Conservation (phyloP, 2,888 invertebrate genomes). For the Zygogramma bicolorata region DNA sequence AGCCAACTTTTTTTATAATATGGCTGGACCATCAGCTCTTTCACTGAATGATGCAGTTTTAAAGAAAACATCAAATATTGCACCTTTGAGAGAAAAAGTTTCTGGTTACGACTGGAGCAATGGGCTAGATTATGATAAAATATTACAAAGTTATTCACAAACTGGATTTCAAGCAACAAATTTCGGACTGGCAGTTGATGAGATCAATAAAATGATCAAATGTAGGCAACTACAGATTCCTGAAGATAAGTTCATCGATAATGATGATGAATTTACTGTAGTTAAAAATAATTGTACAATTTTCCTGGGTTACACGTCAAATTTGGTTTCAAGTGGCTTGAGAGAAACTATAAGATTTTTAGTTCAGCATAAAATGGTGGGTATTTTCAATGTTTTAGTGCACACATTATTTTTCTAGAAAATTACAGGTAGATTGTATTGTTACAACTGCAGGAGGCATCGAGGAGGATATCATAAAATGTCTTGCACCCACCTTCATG, state of each 20-base stretch:
- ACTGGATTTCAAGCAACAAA: constrained; percentile 99
- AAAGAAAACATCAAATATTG: constrained; percentile 57
- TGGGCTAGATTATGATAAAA: constrained; percentile 86
- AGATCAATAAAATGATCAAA: constrained; percentile 92
- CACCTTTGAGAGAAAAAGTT: constrained; percentile 68
- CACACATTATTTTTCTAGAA: constrained; percentile 13
- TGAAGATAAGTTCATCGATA: constrained; percentile 75
- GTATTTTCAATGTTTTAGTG: constrained; percentile 4
- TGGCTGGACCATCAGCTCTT: background rate
- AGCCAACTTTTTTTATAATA: background rate
- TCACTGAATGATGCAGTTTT: constrained; percentile 55
- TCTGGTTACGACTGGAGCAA: constrained; percentile 94
- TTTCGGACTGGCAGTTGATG: constrained; percentile 90
- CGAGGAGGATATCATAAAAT: constrained; percentile 99
- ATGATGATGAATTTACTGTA: constrained; percentile 84
- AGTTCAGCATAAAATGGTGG: constrained; percentile 83
- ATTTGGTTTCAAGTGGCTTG: constrained; percentile 94
- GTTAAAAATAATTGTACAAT: constrained; percentile 89
- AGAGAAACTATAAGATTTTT: constrained; percentile 90
- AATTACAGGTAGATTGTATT: constrained; percentile 86
- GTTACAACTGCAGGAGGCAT: constrained; percentile 98
- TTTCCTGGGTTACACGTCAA: constrained; percentile 96
- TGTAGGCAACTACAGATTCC: constrained; percentile 78
- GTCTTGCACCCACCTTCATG: constrained; percentile 92
- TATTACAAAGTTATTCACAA: constrained; percentile 82